phyloP scores from a whole-genome alignment of 1,140 invertebrate genomes.

The Drosophila orena region DNA sequence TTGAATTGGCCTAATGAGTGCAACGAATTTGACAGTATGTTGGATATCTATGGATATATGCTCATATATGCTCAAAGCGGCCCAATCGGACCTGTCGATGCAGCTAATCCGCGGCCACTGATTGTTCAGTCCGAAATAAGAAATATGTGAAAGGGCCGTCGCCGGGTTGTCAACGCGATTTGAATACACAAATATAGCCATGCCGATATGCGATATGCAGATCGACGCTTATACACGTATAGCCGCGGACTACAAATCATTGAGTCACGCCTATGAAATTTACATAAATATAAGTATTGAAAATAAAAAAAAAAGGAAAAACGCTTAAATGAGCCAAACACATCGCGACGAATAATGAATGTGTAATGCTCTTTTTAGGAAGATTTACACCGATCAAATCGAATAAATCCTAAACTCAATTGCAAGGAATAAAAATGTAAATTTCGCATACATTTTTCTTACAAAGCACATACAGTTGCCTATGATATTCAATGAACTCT shows the following conservation, averaged over 20 bases:
- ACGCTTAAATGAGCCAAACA: not conserved
- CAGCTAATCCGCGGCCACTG: constrained; percentile 59
- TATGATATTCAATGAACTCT: not conserved
- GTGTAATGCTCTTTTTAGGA: not conserved
- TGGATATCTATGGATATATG: constrained; percentile 11
- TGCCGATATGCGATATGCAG: constrained; percentile 32
- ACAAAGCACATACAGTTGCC: not conserved
- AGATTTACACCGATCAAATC: not conserved
- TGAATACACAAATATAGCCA: constrained; percentile 28
- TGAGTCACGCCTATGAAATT: constrained; percentile 65
- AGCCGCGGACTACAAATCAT: constrained; percentile 50
- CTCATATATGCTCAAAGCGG: constrained; percentile 3
- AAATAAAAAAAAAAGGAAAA: constrained; percentile 19
- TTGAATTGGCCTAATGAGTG: constrained; percentile 78
- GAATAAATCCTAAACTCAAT: not conserved
- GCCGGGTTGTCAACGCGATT: constrained; percentile 51
- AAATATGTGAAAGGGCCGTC: constrained; percentile 59
- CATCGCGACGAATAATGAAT: not conserved
- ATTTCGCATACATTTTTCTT: too few relatives aligned
- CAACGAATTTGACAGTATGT: constrained; percentile 75
- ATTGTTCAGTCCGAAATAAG: constrained; percentile 24
- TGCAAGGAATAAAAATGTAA: not conserved
- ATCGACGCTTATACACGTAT: constrained; percentile 19
- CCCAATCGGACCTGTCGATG: constrained; percentile 42
- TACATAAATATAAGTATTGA: constrained; percentile 57